phyloP scores from a whole-genome alignment of 2,797 vertebrate genomes.

The Tenualosa thibaudeaui region DNA sequence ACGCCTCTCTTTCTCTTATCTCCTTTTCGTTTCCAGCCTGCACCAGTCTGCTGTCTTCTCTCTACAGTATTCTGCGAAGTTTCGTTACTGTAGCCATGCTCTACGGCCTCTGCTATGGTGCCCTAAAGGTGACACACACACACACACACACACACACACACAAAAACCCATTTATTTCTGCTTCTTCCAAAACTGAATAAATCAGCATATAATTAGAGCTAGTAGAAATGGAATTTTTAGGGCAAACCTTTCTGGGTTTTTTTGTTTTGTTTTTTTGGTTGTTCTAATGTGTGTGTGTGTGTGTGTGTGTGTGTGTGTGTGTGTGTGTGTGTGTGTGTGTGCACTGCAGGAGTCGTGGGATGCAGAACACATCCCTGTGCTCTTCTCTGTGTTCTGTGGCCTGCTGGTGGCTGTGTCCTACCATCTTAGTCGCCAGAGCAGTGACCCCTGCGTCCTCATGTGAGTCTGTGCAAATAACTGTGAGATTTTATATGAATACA shows the following conservation, averaged over 20 bases:
- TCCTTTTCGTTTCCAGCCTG: conserved; percentile 75
- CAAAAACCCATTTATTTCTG: background rate
- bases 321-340: conserved; percentile 35
- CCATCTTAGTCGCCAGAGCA: conserved; percentile 96
- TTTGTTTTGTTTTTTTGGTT: background rate
- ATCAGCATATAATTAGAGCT: background rate
- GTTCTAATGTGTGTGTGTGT: background rate
- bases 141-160: background rate
- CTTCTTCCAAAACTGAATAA: background rate
- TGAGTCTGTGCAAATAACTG: conserved; percentile 67
- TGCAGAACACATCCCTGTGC: conserved; percentile 95
- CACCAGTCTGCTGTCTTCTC: conserved; percentile 92
- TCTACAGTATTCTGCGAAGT: conserved; percentile 95
- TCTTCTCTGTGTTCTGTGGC: conserved; percentile 96
- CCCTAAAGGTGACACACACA: conserved; percentile 84
- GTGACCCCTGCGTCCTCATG: conserved; percentile 95
- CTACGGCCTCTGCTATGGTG: conserved; percentile 96
- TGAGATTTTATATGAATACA: background rate
- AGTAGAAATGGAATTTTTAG: background rate
- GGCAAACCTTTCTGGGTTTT: background rate
- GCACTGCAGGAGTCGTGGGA: conserved; percentile 91
- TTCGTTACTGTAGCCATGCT: conserved; percentile 90
- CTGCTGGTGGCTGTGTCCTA: conserved; percentile 95
- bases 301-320: conserved; percentile 35
- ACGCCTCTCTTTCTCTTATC: conserved; percentile 27